phyloP scores from a whole-genome alignment of 2,113 vertebrate species.

The Barbus barbus region DNA sequence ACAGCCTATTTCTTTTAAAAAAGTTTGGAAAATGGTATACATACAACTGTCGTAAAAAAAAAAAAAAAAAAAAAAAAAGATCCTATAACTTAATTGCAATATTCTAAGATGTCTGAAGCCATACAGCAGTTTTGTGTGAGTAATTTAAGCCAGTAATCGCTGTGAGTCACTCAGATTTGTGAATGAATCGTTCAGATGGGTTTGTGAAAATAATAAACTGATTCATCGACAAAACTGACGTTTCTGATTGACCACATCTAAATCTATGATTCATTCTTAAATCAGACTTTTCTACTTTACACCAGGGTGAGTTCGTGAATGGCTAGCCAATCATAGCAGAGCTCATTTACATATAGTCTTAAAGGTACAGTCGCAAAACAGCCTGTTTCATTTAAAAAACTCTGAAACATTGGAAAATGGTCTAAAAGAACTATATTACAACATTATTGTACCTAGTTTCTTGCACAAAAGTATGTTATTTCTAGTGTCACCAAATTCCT shows the following conservation, averaged over 20 bases:
- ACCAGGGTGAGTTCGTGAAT: background rate
- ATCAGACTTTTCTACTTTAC: background rate
- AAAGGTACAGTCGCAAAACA: background rate
- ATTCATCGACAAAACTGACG: too few relatives aligned
- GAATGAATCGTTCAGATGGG: too few relatives aligned
- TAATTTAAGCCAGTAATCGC: too few relatives aligned
- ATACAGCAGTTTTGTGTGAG: background rate
- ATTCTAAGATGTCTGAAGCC: background rate
- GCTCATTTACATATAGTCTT: background rate
- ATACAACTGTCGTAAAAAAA: background rate
- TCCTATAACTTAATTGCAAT: background rate
- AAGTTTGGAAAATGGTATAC: too few relatives aligned
- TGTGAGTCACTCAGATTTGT: too few relatives aligned
- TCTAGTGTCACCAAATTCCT: too few relatives aligned
- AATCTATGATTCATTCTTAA: too few relatives aligned
- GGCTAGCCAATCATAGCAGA: background rate
- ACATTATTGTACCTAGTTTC: too few relatives aligned
- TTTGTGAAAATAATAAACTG: too few relatives aligned
- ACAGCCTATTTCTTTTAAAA: background rate
- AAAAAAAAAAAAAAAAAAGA: too few relatives aligned
- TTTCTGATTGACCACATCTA: background rate
- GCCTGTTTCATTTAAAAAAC: too few relatives aligned
- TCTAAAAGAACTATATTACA: background rate
- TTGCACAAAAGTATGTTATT: too few relatives aligned
- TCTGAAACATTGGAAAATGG: background rate